Conservation (phyloP, 2,797 vertebrate genomes). For the Pangasius larnaudii region DNA sequence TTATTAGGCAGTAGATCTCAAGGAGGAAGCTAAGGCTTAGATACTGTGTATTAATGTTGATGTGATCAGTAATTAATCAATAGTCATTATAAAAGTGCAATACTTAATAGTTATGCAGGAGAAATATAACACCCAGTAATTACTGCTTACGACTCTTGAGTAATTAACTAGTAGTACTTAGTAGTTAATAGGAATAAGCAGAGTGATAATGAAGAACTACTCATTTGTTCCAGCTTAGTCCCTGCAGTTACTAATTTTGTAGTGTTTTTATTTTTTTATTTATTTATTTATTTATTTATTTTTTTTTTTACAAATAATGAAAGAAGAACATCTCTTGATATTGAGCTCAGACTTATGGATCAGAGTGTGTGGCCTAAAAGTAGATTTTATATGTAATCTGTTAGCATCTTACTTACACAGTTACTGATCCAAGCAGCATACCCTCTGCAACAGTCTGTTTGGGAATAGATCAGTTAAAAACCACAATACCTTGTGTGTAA, state of each 20-base stretch:
- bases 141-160: background rate
- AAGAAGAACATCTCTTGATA: background rate
- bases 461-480: slow-evolving; percentile 12
- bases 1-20: background rate
- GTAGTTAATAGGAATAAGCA: background rate
- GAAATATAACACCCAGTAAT: background rate
- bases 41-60: background rate
- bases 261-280: background rate
- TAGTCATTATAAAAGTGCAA: background rate
- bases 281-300: too few species aligned
- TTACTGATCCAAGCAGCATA: slow-evolving; percentile 78
- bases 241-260: background rate
- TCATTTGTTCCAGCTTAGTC: background rate
- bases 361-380: background rate
- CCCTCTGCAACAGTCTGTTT: slow-evolving; percentile 78
- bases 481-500: background rate
- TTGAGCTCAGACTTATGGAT: background rate
- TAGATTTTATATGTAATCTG: background rate
- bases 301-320: background rate
- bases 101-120: background rate
- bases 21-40: background rate
- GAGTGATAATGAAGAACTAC: background rate
- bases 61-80: background rate
- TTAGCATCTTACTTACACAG: slow-evolving; percentile 73
- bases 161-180: background rate